A percentile compares a stretch with the other conserved stretches of the same genome.
phyloP scores from a whole-genome alignment of 1,140 invertebrate genomes.

The Drosophila willistoni region DNA sequence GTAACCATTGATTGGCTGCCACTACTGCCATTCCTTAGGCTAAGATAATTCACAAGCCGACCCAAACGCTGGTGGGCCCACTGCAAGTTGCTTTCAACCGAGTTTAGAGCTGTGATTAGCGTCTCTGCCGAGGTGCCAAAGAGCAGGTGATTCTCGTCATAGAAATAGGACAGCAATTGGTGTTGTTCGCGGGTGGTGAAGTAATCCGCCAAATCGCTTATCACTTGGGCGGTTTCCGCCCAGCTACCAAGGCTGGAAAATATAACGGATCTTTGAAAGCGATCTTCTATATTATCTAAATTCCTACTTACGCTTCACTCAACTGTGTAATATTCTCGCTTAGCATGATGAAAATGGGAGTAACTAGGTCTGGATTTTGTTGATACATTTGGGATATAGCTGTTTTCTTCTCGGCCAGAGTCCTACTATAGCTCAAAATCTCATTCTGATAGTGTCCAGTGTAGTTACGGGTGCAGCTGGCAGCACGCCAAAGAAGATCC shows the following conservation, averaged over 20 bases:
- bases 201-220: constrained; percentile 82
- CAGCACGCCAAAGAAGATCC: constrained; percentile 49
- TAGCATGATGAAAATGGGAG: constrained; percentile 53
- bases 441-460: constrained; percentile 32
- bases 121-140: constrained; percentile 44
- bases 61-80: constrained; percentile 50
- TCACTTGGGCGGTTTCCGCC: constrained; percentile 70
- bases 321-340: constrained; percentile 41
- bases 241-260: constrained; percentile 73
- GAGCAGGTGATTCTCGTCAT: constrained; percentile 22
- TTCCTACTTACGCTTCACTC: constrained; percentile 45
- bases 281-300: neutral
- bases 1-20: neutral
- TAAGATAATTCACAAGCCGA: constrained; percentile 35
- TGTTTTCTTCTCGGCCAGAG: constrained; percentile 37
- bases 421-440: constrained; percentile 33
- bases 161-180: constrained; percentile 48
- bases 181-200: constrained; percentile 83
- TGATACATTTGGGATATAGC: constrained; percentile 81
- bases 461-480: constrained; percentile 54
- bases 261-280: neutral
- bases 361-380: constrained; percentile 80
- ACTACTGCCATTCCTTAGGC: constrained; percentile 37
- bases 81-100: constrained; percentile 49
- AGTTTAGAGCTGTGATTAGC: constrained; percentile 35